phyloP scores from a whole-genome alignment of 1,140 invertebrate species.

The Plodia interpunctella region DNA sequence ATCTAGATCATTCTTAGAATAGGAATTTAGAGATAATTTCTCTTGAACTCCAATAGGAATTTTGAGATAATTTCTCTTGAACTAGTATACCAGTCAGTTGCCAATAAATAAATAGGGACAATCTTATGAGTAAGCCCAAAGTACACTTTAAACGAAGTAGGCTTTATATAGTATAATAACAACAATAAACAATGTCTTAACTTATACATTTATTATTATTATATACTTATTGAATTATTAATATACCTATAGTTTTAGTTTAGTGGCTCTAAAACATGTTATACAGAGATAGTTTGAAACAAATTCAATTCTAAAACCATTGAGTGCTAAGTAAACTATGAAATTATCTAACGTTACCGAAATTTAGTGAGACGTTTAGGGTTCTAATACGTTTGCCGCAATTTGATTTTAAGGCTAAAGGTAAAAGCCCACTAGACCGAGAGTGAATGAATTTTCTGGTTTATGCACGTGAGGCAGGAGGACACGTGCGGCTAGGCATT shows the following conservation, averaged over 20 bases:
- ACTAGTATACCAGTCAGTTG: no score
- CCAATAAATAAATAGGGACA: no score
- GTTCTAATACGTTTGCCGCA: neutral
- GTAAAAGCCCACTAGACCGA: neutral
- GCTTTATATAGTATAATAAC: no score
- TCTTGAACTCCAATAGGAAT: neutral
- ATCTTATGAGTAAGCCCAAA: no score
- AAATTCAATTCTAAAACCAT: neutral
- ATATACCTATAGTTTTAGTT: no score
- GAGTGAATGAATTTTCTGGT: neutral
- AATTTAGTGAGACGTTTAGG: neutral
- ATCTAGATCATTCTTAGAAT: neutral
- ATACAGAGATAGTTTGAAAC: neutral
- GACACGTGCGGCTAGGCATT: neutral
- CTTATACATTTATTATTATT: no score
- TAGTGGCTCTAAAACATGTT: conserved; percentile 6
- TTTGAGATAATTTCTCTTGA: no score
- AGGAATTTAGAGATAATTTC: no score
- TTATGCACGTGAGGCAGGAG: neutral
- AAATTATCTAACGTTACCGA: neutral
- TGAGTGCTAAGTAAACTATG: neutral
- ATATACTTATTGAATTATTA: no score
- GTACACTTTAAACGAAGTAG: no score
- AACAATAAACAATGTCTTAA: no score
- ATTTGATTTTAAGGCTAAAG: neutral